Evolutionary conservation across 1,140 invertebrate species (phyloP).

Genomic region (Grapholita molesta): DNA sequence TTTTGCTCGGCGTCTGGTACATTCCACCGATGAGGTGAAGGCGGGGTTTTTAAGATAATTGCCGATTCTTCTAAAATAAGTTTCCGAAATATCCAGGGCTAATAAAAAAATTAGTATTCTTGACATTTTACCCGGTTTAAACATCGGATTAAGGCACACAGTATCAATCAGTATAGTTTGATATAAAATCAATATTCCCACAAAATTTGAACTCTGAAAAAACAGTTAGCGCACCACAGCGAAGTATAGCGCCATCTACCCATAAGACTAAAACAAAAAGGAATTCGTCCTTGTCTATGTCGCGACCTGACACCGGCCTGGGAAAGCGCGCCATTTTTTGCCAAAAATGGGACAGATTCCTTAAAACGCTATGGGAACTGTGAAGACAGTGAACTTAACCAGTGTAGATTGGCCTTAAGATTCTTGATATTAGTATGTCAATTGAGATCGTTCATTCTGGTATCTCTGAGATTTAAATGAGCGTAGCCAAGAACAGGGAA

Average conservation of each 20-base stretch:
- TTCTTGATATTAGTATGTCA: background rate
- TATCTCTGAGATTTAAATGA: background rate
- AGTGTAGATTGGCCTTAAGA: background rate
- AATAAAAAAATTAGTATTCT: too few relatives aligned
- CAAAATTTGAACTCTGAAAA: background rate
- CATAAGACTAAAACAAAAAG: background rate
- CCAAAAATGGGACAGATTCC: conserved; percentile 52
- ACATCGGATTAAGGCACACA: too few relatives aligned
- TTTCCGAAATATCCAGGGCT: too few relatives aligned
- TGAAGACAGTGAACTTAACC: background rate
- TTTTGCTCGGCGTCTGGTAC: conserved; percentile 39
- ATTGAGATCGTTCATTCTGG: background rate
- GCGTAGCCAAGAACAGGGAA: background rate
- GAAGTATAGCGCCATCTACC: background rate
- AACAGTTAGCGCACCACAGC: background rate
- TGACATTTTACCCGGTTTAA: too few relatives aligned
- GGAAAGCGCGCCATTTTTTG: conserved; percentile 65
- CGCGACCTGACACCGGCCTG: conserved; percentile 43
- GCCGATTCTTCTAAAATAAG: conserved; percentile 20
- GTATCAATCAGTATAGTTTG: too few relatives aligned
- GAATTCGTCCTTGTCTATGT: conserved; percentile 27
- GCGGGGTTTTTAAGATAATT: conserved; percentile 37
- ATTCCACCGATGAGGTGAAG: conserved; percentile 39
- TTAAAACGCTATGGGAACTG: conserved; percentile 62
- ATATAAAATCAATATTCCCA: too few relatives aligned